Base-by-base conservation (phyloP, 2,113 vertebrate species). In the Cariama cristata region DNA sequence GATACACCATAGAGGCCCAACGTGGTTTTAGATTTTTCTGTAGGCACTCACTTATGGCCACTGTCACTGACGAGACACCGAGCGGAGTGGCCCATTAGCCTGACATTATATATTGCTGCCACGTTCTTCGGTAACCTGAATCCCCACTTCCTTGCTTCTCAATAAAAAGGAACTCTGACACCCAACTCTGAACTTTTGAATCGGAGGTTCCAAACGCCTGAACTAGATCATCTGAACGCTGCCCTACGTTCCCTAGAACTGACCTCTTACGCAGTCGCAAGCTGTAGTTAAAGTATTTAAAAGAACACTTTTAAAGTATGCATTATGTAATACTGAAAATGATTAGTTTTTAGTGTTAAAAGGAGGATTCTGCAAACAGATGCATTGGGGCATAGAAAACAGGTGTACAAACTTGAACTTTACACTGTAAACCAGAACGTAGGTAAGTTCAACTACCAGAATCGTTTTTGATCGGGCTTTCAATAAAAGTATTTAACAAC, bases 41-140 rank as follows among this genome's bases (percentile, higher is more conserved):
- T 11, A 40, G 40, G n/a, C 19, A 27, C 56, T 67, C 66, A 38
- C 0, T 56, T 18, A 62, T 3, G 0, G 58, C 44, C 30, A 47
- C 32, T 40, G 62, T 6, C 62, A 62, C 40, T 30, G 58, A 44
- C 3, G 8, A 24, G 49, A 76, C 40, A 59, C 14, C 0, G 2
- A 60, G 32, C 22, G 6, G 11, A 40, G 62, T 13, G 33, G 47
- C 53, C 53, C 42, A n/a, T 32, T 18, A 86, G 10, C 49, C 6
- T 63, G 15, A 52, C 27, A 30, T 14, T 45, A 74, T 27, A 56
- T 4, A 74, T 64, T 50, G 9, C 40, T 79, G n/a, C 19, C n/a
- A 67, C 1, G 1, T 27, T 45, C 72, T 67, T 18, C 17, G 38
- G 21, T 67, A 80, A 93, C 40, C 60, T 22, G 47, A 79, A 87